phyloP scores from a whole-genome alignment of 92 coral and sea anemone species.

The Siderastrea siderea region DNA sequence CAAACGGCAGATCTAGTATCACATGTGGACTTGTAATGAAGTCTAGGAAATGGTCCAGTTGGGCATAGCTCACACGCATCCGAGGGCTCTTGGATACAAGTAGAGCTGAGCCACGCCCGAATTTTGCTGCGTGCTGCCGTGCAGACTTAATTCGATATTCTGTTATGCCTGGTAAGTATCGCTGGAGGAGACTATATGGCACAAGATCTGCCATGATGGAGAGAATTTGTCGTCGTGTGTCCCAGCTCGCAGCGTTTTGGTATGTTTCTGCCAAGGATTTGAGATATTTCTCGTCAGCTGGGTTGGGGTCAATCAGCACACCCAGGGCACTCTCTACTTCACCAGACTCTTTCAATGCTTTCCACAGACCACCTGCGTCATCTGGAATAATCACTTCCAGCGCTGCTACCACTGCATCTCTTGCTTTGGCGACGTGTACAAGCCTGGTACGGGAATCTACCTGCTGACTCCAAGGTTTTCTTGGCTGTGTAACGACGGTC shows the following conservation, averaged over 20 bases:
- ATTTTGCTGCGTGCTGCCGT: slow-evolving; percentile 28
- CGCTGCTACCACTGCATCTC: slow-evolving; percentile 24
- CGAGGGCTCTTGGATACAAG: slow-evolving; percentile 5
- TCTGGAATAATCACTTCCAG: slow-evolving; percentile 30
- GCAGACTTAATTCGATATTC: slow-evolving; percentile 44
- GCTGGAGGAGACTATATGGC: slow-evolving; percentile 31
- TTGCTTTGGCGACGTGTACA: slow-evolving; percentile 21
- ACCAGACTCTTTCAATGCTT: neutral
- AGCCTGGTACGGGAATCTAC: slow-evolving; percentile 9
- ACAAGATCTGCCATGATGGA: slow-evolving; percentile 17
- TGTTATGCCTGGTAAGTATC: slow-evolving; percentile 42
- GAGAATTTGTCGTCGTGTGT: slow-evolving; percentile 5
- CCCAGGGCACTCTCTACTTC: neutral
- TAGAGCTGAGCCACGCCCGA: slow-evolving; percentile 43
- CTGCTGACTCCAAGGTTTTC: slow-evolving; percentile 25
- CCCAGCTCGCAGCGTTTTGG: slow-evolving; percentile 24
- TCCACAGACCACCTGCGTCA: slow-evolving; percentile 21
- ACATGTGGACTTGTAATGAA: slow-evolving; percentile 62
- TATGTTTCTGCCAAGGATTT: neutral
- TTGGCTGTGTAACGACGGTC: slow-evolving; percentile 22
- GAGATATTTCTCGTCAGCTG: neutral
- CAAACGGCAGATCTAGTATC: slow-evolving; percentile 56
- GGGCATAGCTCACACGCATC: slow-evolving; percentile 36
- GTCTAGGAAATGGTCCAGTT: slow-evolving; percentile 55
- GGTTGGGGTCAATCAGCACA: neutral